Base-by-base conservation (phyloP, 2,113 vertebrate genomes). In the Oophaga pumilio region DNA sequence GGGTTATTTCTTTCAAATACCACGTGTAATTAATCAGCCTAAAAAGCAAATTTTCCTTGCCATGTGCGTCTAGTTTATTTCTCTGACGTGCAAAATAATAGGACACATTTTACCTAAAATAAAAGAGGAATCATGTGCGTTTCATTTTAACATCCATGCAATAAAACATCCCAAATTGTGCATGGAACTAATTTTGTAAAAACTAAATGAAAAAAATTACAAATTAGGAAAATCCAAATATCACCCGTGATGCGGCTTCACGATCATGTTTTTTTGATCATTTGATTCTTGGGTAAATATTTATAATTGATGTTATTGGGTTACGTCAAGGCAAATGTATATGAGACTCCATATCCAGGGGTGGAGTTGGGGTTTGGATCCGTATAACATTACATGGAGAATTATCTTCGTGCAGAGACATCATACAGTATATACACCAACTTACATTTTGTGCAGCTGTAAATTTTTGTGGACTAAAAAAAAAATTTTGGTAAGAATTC, bases 71-170 rank as follows among this genome's bases (percentile, higher is more conserved):
- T 66, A n/a, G 60, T 82, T 66, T 66, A 66, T 49, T 82, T 60
- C 56, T 82, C 62, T 52, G 62, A 82, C 52, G 33, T 82, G 20
- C 60, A 7, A 52, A 82, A 82, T 52, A 52, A 82, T 24, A 26
- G 20, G 10, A 24, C 33, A 17, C 17, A 68, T 68, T 82, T 66
- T 11, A 82, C 62, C 49, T 82, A 82, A 82, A 49, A 82, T 82
- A 62, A 64, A 64, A 66, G 64, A 11, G 49, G 15, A 52, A 17
- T 66, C 80, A 82, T 68, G 13, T 82, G 62, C n/a, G 18, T 52
- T 82, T 66, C 22, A 82, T 82, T 82, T 82, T 24, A 82, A 24
- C 80, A 24, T 82, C 49, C 53, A 26, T 57, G 53, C 76, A 68
- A 82, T 49, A 68, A 82, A 52, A 82, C 14, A 52, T 49, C 11